Evolutionary conservation across 2,797 vertebrate species (phyloP), one percentile per base, ranked within the genome.

Genomic region (Poeciliopsis paucimaculata): DNA sequence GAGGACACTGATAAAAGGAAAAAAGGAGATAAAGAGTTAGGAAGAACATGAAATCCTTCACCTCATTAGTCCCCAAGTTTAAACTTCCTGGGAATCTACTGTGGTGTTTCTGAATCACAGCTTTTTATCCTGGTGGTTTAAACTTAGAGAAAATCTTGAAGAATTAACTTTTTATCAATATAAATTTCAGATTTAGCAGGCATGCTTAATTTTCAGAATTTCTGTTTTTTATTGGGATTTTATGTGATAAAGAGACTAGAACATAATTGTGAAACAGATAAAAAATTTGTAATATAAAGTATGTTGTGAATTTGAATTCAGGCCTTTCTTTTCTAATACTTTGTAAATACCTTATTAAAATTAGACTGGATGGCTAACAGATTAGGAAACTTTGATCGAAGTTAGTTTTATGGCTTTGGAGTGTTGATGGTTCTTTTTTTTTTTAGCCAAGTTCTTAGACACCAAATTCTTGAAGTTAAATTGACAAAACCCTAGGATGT

Each of bases 1-100:
- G 28, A 77, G n/a, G 73, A 60, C 28, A 26, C 66, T n/a, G 76
- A 85, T 68, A n/a, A 77, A 45, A 55, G 23, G 45, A 7, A 71
- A 71, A 71, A 49, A 18, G 28, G 57, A 39, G 31, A 15, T 4
- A 43, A 18, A 55, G 23, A 57, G 31, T 9, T 8, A 8, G 34
- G 46, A 73, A 26, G 43, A n/a, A 9, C 46, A 75, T 10, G 31
- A 49, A 46, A 28, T 28, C 53, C 49, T 76, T 82, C 72, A 82
- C 57, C 45, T 87, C 45, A 72, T 47, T 74, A 31, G 46, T 43
- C 66, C 62, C 13, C 15, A 71, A 28, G 26, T 77, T 77, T 34
- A 39, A 82, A 76, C 45, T 84, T 51, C 0, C 9, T 64, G 28
- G 2, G 20, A 28, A 20, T 70, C 16, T 13, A 15, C 23, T 55